phyloP scores from a whole-genome alignment of 1,140 invertebrate species.

The Zelostemma sp. region DNA sequence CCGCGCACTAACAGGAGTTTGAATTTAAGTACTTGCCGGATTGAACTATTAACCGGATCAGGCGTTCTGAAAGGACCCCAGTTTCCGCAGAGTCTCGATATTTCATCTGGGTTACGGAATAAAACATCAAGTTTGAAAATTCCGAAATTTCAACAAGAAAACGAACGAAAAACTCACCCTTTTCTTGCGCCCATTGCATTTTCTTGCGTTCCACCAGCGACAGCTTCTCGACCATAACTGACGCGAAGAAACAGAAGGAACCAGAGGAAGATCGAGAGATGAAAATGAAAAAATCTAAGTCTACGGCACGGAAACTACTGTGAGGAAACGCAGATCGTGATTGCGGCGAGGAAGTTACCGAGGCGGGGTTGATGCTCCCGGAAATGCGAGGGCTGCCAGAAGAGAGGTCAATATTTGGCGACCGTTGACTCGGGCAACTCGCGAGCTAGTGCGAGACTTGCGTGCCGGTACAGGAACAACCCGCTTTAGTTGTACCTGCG shows the following conservation, averaged over 20 bases:
- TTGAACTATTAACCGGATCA: constrained; percentile 37
- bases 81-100: constrained; percentile 72
- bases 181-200: constrained; percentile 81
- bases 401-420: constrained; percentile 49
- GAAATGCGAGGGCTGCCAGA: constrained; percentile 6
- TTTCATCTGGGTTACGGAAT: constrained; percentile 72
- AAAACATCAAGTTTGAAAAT: constrained; percentile 18
- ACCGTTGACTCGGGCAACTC: constrained; percentile 29
- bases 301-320: constrained; percentile 3
- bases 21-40: constrained; percentile 47
- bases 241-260: constrained; percentile 24
- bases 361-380: background rate
- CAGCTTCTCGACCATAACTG: constrained; percentile 64
- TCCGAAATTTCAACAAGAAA: background rate
- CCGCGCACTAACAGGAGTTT: no score
- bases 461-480: constrained; percentile 1
- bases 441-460: constrained; percentile 14
- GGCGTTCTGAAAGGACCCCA: constrained; percentile 62
- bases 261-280: constrained; percentile 14
- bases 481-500: constrained; percentile 18
- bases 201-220: constrained; percentile 81
- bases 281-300: constrained; percentile 22
- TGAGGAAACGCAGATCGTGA: constrained; percentile 13
- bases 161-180: constrained; percentile 70
- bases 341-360: background rate